These are phyloP conservation scores for Diabrotica balteata DNA, from an alignment of 2,888 invertebrate genomes.

Conservation along the genomic window DNA sequence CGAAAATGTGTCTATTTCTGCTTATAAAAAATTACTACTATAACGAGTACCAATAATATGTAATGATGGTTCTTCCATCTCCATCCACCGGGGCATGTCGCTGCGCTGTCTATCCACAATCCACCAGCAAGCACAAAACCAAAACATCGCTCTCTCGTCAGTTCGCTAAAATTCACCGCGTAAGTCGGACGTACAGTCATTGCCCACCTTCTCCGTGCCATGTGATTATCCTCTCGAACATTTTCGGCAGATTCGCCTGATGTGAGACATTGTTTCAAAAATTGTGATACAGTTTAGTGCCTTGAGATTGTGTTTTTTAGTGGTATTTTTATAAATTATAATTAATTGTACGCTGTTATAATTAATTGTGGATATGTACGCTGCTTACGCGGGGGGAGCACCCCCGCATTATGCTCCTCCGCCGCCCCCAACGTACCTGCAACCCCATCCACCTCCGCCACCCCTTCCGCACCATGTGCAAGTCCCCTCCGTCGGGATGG, in stretches of 20 bases:
- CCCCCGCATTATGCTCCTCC: constrained; percentile 61
- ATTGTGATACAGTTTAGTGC: constrained; percentile 29
- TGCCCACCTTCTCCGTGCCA: constrained; percentile 14
- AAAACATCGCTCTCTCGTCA: constrained; percentile 28
- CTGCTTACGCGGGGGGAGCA: constrained; percentile 61
- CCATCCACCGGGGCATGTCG: constrained; percentile 16
- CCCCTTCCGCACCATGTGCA: constrained; percentile 50
- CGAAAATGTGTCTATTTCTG: too few species aligned
- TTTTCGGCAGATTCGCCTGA: constrained; percentile 2
- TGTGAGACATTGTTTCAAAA: constrained; percentile 11
- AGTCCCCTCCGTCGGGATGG: constrained; percentile 50
- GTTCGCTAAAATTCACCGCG: constrained; percentile 24
- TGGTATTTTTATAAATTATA: constrained; percentile 19
- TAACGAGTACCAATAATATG: too few species aligned
- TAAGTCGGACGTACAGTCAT: constrained; percentile 6
- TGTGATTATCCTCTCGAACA: constrained; percentile 12
- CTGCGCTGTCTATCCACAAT: constrained; percentile 12
- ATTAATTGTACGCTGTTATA: too few species aligned
- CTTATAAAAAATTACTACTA: too few species aligned
- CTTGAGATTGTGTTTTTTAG: constrained; percentile 23
- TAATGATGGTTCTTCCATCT: background rate
- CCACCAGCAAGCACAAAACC: constrained; percentile 8
- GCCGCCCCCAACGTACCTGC: constrained; percentile 60
- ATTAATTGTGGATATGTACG: constrained; percentile 59
- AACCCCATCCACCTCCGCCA: constrained; percentile 56